Percentiles rank a stretch among this genome's conserved stretches.
Evolutionary conservation across 2,797 vertebrate genomes (phyloP).

Genomic region (Hypotaenidia philippensis): DNA sequence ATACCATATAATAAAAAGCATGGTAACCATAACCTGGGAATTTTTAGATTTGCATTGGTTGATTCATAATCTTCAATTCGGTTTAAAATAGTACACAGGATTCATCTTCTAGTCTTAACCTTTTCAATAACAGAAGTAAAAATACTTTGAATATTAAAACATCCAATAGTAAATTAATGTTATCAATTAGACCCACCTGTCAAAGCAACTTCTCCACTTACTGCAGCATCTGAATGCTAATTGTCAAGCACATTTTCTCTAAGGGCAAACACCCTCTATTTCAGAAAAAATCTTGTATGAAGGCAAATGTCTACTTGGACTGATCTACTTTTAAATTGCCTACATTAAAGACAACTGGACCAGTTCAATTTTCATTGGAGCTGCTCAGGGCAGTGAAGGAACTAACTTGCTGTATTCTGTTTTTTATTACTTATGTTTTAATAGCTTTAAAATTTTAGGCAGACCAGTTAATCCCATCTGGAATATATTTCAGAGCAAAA

Average conservation of each 20-base stretch:
- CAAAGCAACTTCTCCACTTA: neutral
- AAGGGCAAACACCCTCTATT: neutral
- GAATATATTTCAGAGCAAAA: neutral
- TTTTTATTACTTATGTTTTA: neutral
- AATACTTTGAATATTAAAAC: neutral
- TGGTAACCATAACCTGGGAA: neutral
- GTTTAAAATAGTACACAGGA: neutral
- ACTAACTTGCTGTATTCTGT: neutral
- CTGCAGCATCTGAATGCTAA: neutral
- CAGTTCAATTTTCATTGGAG: neutral
- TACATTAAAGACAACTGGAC: neutral
- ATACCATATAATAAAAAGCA: neutral
- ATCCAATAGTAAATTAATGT: neutral
- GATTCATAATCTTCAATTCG: neutral
- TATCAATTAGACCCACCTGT: neutral
- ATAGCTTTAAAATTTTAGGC: neutral
- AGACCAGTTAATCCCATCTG: neutral
- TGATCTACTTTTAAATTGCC: neutral
- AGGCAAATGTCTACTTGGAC: neutral
- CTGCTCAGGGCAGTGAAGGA: neutral
- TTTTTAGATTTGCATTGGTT: neutral
- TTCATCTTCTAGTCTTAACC: neutral
- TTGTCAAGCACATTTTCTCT: neutral
- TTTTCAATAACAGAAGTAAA: neutral
- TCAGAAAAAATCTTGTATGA: neutral